Conservation (phyloP, 2,888 invertebrate species). For the Fragum sueziense region DNA sequence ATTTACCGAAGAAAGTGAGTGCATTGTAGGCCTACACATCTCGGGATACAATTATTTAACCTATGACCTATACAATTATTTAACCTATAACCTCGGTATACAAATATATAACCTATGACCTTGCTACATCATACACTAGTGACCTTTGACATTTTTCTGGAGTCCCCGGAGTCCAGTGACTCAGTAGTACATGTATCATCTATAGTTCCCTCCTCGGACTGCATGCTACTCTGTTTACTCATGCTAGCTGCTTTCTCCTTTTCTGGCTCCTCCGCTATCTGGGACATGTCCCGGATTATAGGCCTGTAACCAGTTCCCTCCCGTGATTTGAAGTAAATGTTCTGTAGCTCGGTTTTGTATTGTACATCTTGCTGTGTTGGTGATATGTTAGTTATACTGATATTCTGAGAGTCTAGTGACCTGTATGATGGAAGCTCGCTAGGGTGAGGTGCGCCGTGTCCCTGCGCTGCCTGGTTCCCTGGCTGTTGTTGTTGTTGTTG, state of each 20-base stretch:
- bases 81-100: too few relatives aligned
- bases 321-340: constrained; percentile 53
- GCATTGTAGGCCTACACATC: too few relatives aligned
- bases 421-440: constrained; percentile 25
- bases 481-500: too few relatives aligned
- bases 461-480: background rate
- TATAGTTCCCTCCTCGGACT: constrained; percentile 58
- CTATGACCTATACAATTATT: too few relatives aligned
- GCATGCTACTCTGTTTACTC: constrained; percentile 66
- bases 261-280: constrained; percentile 57
- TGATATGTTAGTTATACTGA: constrained; percentile 17
- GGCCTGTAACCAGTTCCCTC: constrained; percentile 48
- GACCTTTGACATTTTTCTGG: constrained; percentile 63
- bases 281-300: constrained; percentile 55
- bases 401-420: background rate
- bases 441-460: background rate
- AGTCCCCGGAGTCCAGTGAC: constrained; percentile 66
- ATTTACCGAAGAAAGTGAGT: too few relatives aligned
- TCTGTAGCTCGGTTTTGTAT: constrained; percentile 42
- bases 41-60: too few relatives aligned
- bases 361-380: constrained; percentile 19
- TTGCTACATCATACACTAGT: constrained; percentile 64
- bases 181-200: constrained; percentile 61
- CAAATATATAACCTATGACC: too few relatives aligned
- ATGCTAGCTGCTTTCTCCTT: constrained; percentile 52